Percentiles rank a stretch among this genome's conserved stretches.
Conservation (phyloP, 2,797 vertebrate genomes). For the Melanotaenia trifasciata region DNA sequence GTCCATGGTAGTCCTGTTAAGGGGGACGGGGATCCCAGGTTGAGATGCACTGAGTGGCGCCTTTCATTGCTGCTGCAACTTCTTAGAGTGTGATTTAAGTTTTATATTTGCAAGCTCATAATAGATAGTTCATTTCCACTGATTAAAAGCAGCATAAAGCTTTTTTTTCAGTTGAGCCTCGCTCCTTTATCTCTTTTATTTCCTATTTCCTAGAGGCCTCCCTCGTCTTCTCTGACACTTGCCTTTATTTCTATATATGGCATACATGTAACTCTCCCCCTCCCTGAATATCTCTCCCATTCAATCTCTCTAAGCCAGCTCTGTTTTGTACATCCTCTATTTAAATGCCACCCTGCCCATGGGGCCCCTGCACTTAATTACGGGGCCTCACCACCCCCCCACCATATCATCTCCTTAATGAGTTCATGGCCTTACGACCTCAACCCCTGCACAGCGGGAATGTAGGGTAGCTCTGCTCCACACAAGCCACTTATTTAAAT, state of each 20-base stretch:
- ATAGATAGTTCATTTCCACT: background rate
- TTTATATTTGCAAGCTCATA: background rate
- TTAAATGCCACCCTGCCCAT: slow-evolving; percentile 68
- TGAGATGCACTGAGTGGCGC: no score
- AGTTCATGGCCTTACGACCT: slow-evolving; percentile 74
- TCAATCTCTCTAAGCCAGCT: slow-evolving; percentile 24
- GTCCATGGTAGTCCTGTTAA: background rate
- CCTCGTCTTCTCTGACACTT: slow-evolving; percentile 20
- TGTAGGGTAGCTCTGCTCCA: slow-evolving; percentile 40
- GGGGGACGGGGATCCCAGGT: no score
- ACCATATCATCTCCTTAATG: slow-evolving; percentile 73
- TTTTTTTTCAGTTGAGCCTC: slow-evolving; percentile 11
- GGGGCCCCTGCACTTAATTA: slow-evolving; percentile 71
- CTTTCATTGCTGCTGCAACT: background rate
- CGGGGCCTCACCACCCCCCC: slow-evolving; percentile 62
- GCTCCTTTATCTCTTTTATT: slow-evolving; percentile 6
- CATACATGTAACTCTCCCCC: slow-evolving; percentile 15
- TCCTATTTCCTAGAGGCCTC: slow-evolving; percentile 1
- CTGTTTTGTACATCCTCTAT: slow-evolving; percentile 59
- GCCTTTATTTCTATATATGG: slow-evolving; percentile 48
- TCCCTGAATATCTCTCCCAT: slow-evolving; percentile 12
- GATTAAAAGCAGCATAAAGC: slow-evolving; percentile 7
- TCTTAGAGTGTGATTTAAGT: background rate
- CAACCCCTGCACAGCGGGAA: slow-evolving; percentile 46
- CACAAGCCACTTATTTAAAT: slow-evolving; percentile 55